phyloP scores from a whole-genome alignment of 2,113 vertebrate genomes.

The Corvus moneduloides region DNA sequence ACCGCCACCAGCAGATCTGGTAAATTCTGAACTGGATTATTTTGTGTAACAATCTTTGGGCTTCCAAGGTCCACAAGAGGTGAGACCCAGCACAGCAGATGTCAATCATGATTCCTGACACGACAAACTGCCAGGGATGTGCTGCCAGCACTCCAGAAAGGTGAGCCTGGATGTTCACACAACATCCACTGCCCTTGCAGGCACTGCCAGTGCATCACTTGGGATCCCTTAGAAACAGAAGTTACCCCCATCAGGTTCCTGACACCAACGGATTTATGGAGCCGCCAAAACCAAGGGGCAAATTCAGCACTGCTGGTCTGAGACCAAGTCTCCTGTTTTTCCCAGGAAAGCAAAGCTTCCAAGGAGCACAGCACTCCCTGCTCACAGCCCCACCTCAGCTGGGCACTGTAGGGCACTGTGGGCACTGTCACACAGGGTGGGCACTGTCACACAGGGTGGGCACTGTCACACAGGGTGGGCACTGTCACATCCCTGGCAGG shows the following conservation, averaged over 20 bases:
- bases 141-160: neutral
- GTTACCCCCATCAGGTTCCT: too few species aligned
- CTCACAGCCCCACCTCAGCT: neutral
- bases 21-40: neutral
- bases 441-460: neutral
- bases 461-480: neutral
- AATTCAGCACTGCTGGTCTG: neutral
- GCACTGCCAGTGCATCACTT: fast-evolving
- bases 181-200: neutral
- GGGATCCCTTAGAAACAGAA: neutral
- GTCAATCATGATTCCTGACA: neutral
- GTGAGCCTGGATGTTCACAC: neutral
- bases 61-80: fast-evolving
- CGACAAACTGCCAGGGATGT: neutral
- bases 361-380: neutral
- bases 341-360: neutral
- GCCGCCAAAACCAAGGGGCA: neutral
- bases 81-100: neutral
- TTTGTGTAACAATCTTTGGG: fast-evolving
- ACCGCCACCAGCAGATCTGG: neutral
- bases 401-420: neutral
- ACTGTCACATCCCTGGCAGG: too few species aligned
- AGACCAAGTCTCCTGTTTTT: neutral
- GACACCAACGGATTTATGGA: neutral
- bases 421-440: neutral